Evolutionary conservation across 2,113 vertebrate genomes (phyloP), one percentile per base, ranked within the genome.

Genomic region (Promerops cafer): DNA sequence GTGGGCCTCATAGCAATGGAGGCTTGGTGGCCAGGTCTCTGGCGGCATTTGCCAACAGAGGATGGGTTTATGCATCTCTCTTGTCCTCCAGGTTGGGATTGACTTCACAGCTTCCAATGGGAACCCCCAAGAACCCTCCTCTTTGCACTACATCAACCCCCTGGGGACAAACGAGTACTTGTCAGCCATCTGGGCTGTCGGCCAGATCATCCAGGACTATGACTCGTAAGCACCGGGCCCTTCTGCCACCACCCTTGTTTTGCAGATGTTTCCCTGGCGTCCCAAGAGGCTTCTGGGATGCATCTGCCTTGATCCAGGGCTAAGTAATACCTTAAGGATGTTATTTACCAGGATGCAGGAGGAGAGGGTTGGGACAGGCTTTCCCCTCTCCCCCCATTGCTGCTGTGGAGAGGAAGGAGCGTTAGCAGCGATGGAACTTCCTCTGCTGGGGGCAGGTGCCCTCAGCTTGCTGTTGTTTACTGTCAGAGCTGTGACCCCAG

Each of bases 41-140:
- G 14, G 39, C 39, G 53, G 18, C 30, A 33, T 24, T 65, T 57
- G 60, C 63, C 88, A 12, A 92, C 3, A 5, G 80, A 64, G 40
- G 15, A 22, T 1, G 12, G 26, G 4, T 77, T 75, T 86, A 4
- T 92, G 40, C 68, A 54, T 82, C 68, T 91, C 10, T 83, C 49
- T 76, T 31, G 11, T 52, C 44, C 53, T 70, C 16, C 94, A 99
- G 99, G 99, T 99, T 28, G 99, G 99, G 42, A 99, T 99, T 83
- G 99, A 99, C 97, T 99, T 99, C 97, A 99, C 99, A 37, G 99
- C 99, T 47, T 99, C 99, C 93, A 99, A 99, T 0, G 99, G 99
- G 90, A 99, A 99, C 95, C 99, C 99, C 5, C 97, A 99, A 3
- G 99, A 99, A 84, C 98, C 99, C 15, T 99, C 99, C 30, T 99